phyloP scores from a whole-genome alignment of 2,797 vertebrate genomes.

The Adrianichthys oophorus region DNA sequence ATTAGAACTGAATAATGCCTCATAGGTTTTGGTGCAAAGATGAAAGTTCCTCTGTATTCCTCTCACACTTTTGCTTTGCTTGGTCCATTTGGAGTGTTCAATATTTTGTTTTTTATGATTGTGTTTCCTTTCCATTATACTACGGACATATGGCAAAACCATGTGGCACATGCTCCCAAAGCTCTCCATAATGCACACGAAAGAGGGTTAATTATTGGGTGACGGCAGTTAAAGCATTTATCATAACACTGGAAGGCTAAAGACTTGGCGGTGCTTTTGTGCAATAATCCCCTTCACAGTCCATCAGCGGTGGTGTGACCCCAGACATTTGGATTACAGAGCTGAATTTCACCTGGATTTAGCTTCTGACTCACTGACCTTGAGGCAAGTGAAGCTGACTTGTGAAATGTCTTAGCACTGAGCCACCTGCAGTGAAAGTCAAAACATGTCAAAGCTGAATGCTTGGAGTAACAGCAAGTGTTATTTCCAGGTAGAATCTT shows the following conservation, averaged over 20 bases:
- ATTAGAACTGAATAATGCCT: neutral
- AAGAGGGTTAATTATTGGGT: conserved; percentile 63
- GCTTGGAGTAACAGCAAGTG: conserved; percentile 39
- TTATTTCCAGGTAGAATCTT: conserved; percentile 37
- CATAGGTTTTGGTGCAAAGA: no score
- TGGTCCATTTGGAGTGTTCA: conserved; percentile 42
- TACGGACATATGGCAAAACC: conserved; percentile 69
- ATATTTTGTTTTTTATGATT: conserved; percentile 23
- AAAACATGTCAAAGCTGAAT: conserved; percentile 31
- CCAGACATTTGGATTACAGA: conserved; percentile 11
- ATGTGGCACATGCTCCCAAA: conserved; percentile 52
- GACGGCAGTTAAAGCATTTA: conserved; percentile 50
- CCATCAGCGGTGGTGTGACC: conserved; percentile 13
- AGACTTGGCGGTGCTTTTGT: conserved; percentile 5
- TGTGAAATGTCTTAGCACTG: conserved; percentile 18
- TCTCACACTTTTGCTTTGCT: conserved; percentile 25
- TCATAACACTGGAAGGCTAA: conserved; percentile 31
- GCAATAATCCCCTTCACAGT: conserved; percentile 15
- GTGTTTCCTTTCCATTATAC: conserved; percentile 7
- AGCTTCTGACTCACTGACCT: conserved; percentile 31
- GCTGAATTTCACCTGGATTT: conserved; percentile 22
- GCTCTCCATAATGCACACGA: conserved; percentile 62
- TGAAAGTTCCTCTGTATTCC: conserved; percentile 5
- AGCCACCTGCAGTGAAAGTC: conserved; percentile 21
- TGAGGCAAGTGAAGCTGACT: conserved; percentile 26